A percentile compares a stretch with the other conserved stretches of the same genome.
Evolutionary conservation across 1,140 invertebrate genomes (phyloP).

Genomic region (Gerris buenoi): DNA sequence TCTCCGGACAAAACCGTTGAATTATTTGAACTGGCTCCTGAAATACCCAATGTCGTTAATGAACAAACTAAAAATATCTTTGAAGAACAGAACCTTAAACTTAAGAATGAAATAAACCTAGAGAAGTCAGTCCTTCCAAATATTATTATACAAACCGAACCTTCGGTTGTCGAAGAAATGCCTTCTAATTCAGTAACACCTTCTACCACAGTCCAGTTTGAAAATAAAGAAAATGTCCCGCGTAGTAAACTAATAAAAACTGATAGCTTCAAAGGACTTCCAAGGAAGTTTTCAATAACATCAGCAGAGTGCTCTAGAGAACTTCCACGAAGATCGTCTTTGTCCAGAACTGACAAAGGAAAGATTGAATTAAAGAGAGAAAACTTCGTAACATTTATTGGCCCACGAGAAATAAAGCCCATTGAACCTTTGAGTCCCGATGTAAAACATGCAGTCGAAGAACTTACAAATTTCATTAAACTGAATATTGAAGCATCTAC

Average conservation of each 20-base stretch:
- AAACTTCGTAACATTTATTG: neutral
- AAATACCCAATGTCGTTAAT: neutral
- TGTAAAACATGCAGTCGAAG: neutral
- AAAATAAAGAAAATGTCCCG: neutral
- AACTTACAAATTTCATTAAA: neutral
- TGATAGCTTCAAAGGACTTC: neutral
- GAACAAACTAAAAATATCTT: neutral
- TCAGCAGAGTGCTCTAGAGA: neutral
- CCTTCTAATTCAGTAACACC: neutral
- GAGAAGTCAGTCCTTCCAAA: neutral
- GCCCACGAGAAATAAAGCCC: neutral
- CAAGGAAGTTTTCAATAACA: neutral
- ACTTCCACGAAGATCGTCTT: neutral
- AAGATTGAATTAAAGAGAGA: neutral
- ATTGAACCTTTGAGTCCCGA: neutral
- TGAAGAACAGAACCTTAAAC: neutral
- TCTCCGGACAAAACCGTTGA: neutral
- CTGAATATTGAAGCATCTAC: neutral
- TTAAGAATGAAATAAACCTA: neutral
- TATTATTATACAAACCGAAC: neutral
- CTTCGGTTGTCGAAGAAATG: neutral
- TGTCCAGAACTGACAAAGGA: neutral
- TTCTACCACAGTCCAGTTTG: neutral
- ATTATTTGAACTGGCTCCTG: neutral
- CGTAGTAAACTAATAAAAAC: neutral